Evolutionary conservation across 2,888 invertebrate species (phyloP).

Genomic region (Cremastinae sp.): DNA sequence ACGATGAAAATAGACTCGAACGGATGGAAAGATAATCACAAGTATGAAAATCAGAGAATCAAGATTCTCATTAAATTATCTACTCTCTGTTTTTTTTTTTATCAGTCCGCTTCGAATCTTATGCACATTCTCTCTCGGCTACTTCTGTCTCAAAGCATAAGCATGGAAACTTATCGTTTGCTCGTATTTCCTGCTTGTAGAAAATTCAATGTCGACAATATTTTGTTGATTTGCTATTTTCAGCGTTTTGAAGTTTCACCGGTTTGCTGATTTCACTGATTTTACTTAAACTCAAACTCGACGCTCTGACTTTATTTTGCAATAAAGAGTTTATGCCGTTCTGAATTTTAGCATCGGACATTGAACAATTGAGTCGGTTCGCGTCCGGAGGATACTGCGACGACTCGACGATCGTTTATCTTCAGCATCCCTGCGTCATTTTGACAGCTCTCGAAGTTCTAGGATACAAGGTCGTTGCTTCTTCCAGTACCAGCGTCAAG

Average conservation of each 20-base stretch:
- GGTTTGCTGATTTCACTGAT: background rate
- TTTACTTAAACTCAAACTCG: too few species aligned
- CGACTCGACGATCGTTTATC: slow-evolving; percentile 91
- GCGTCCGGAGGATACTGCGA: slow-evolving; percentile 92
- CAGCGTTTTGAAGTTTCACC: background rate
- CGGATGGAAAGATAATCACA: too few species aligned
- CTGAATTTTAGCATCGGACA: slow-evolving; percentile 85
- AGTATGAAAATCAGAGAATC: slow-evolving; percentile 1
- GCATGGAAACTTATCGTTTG: slow-evolving; percentile 1
- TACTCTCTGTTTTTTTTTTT: slow-evolving; percentile 18
- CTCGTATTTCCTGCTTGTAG: background rate
- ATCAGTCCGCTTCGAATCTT: slow-evolving; percentile 30
- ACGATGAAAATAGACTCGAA: background rate
- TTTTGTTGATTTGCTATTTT: background rate
- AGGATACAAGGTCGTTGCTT: slow-evolving; percentile 93
- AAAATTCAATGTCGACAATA: too few species aligned
- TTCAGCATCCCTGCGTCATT: slow-evolving; percentile 93
- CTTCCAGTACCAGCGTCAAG: slow-evolving; percentile 91
- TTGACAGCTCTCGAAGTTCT: slow-evolving; percentile 93
- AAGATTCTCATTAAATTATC: slow-evolving; percentile 3
- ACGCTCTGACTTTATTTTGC: too few species aligned
- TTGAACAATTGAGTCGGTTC: slow-evolving; percentile 91
- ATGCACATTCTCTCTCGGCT: slow-evolving; percentile 10
- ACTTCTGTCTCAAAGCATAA: slow-evolving; percentile 29
- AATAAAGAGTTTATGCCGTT: too few species aligned